Evolutionary conservation across 2,797 vertebrate species (phyloP).

Genomic region (Urosaurus nigricauda): DNA sequence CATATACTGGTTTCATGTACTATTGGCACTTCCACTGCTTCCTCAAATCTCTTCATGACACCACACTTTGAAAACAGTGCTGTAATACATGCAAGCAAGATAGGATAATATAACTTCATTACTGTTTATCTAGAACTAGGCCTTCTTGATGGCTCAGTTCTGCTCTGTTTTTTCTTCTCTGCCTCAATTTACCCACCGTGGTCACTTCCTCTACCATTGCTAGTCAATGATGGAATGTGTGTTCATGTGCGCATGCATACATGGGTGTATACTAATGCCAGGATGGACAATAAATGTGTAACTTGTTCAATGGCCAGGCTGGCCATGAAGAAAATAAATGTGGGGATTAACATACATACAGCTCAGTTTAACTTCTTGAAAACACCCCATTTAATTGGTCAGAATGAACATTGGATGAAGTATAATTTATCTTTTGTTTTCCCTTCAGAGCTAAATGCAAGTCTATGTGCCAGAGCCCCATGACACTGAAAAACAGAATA

Average conservation of each 20-base stretch:
- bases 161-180: not conserved
- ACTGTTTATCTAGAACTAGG: not conserved
- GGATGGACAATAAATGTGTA: not conserved
- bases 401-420: constrained; percentile 14
- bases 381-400: not conserved
- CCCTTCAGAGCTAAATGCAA: constrained; percentile 16
- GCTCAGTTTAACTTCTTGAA: constrained; percentile 16
- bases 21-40: not conserved
- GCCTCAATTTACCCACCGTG: not conserved
- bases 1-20: not conserved
- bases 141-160: not conserved
- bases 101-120: not conserved
- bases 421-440: constrained; percentile 4
- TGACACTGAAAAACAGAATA: constrained; percentile 30
- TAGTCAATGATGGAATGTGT: not conserved
- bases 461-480: constrained; percentile 7
- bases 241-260: not conserved
- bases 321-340: not conserved
- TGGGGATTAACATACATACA: not conserved
- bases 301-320: not conserved
- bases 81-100: not conserved
- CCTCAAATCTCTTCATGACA: not conserved
- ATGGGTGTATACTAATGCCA: not conserved
- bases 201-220: not conserved
- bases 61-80: not conserved